Evolutionary conservation across 2,113 vertebrate genomes (phyloP), one percentile per base, ranked within the genome.

Genomic region (Lophotis ruficrista): DNA sequence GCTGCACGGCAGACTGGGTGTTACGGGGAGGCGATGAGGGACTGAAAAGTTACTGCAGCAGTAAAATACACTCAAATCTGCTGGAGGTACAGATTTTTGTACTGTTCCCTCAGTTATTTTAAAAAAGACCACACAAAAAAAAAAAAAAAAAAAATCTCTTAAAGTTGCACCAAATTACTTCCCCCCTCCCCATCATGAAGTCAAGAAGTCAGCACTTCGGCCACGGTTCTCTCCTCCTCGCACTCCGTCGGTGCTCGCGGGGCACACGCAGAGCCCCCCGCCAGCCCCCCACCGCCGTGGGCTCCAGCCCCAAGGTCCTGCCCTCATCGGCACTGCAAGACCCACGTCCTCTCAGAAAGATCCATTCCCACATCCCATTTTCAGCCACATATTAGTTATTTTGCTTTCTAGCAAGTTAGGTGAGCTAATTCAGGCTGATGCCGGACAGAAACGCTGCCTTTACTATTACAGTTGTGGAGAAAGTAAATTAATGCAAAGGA

Each of bases 401-500:
- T 81, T 84, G 83, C 84, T 96, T 95, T 95, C 86, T 81, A 92
- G 82, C 76, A 96, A 97, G 89, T 54, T 66, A 87, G 0, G 2
- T 27, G 61, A 97, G 82, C 90, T 94, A 92, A 98, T 78, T 77
- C 90, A 83, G 96, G 87, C 78, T 27, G 9, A 71, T 45, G 77
- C 62, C 25, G 23, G 53, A 58, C 57, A 86, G 86, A 96, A 96
- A 90, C 13, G 10, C 82, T 89, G 89, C 85, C 72, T 95, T 96
- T 96, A 96, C 94, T 97, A 96, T 94, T 95, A 95, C 45, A 94
- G 92, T 97, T 96, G 95, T 72, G 88, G 60, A 96, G 86, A 97
- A 98, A 98, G 94, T 93, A 96, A 98, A 98, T 98, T 97, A 98
- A 97, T 97, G 94, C 96, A 94, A 96, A 93, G 88, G 95, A 98